Evolutionary conservation across 2,888 invertebrate genomes (phyloP), one percentile per base, ranked within the genome.

Genomic region (Chrysodeixis includens): DNA sequence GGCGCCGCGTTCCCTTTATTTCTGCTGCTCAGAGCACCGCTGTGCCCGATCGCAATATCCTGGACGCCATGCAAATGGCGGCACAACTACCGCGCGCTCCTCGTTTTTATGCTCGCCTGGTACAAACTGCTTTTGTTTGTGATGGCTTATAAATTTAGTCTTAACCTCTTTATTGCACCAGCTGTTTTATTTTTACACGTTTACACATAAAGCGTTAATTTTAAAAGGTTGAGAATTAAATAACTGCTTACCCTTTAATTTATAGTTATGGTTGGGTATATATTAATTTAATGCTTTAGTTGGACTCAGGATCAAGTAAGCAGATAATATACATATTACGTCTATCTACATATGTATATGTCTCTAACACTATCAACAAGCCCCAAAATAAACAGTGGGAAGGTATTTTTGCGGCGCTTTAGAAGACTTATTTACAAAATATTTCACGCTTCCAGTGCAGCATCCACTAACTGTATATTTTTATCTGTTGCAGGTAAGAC

Each of bases 401-500:
- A 18, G 2, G 2, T 20, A 49, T 18, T 46, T 46, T 20, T 18
- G 10, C 4, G 20, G 10, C 30, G 59, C 56, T 66, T 62, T 61
- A 66, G 22, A 55, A 62, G 63, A 60, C 62, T 57, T 65, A 60
- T 73, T 61, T 54, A 55, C 40, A 71, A 71, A 71, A 70, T 62
- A 74, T 75, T 77, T 66, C 58, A 74, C 64, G 72, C 71, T 70
- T 71, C 61, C 56, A 67, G 63, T 59, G 58, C 71, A 76, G 74
- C 76, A 75, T 81, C 66, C 73, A 85, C 82, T 89, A 89, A 91
- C 86, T 81, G 84, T 85, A 76, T 83, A 79, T 83, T 88, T 89
- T 89, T 90, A 87, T 89, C 83, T 90, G 83, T 92, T 86, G 85
- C 92, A 93, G 93, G 93, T 93, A 93, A 92, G 91, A 82, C 78